phyloP scores from a whole-genome alignment of 2,113 vertebrate genomes.

The Pluvialis apricaria region DNA sequence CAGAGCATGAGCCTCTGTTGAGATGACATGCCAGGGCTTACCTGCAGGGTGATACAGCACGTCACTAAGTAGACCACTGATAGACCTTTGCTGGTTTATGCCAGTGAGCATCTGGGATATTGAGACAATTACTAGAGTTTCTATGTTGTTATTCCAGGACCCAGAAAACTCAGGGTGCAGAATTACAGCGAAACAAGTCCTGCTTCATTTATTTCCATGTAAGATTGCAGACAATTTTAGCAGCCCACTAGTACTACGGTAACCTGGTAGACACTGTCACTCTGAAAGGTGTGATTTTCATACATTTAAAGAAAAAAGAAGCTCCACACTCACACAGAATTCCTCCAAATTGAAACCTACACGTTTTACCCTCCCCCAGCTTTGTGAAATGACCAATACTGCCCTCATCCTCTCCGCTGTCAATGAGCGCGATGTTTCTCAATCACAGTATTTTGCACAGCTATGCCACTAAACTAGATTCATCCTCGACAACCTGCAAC shows the following conservation, averaged over 20 bases:
- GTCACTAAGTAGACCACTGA: not conserved
- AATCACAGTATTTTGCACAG: not conserved
- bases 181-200: not conserved
- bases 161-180: not conserved
- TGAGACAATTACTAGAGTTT: not conserved
- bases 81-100: not conserved
- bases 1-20: not conserved
- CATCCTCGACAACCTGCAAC: accelerated
- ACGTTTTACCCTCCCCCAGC: not conserved
- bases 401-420: not conserved
- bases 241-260: not conserved
- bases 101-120: not conserved
- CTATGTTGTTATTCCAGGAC: not conserved
- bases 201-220: not conserved
- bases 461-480: not conserved
- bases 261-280: not conserved
- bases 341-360: not conserved
- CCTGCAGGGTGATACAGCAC: not conserved
- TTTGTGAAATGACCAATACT: not conserved
- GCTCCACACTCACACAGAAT: not conserved
- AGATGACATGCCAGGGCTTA: not conserved
- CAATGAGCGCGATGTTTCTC: not conserved
- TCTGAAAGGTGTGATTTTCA: not conserved
- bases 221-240: not conserved
- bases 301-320: not conserved